Evolutionary conservation across 2,888 invertebrate genomes (phyloP), one percentile per base, ranked within the genome.

Genomic region (Heliothis peltigera): DNA sequence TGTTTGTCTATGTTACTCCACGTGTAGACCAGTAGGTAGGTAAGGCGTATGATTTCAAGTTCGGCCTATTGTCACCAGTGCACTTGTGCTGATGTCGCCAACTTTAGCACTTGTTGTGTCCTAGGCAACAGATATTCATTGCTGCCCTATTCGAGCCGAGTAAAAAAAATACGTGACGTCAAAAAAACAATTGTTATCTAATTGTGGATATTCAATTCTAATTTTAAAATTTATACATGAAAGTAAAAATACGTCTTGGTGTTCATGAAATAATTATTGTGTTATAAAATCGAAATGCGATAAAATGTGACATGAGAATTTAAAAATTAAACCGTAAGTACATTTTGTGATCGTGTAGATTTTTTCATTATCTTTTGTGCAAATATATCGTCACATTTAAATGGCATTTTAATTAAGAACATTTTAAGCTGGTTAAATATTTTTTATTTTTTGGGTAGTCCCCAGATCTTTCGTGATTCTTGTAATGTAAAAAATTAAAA

Each of bases 21-120:
- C 88, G 88, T 89, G 89, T 84, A 84, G 70, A 28, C 35, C 22
- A 52, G 74, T 78, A 81, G 75, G 75, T 53, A 47, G 35, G 12
- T 35, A 35, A 35, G 35, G 35, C 86, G 79, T 88, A 83, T 82
- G 64, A 81, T 88, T 87, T 84, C 86, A 85, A 80, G 62, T 69
- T 63, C 63, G 55, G 55, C 28, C 75, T 63, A 77, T 77, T 80
- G 73, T 82, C 78, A 67, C 56, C 49, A 76, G 63, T 65, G 62
- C 62, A 63, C 59, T 68, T 48, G 35, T 42, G 55, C 55, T 53
- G 25, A 54, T 63, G 51, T 15, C n/a, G 43, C 25, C 48, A 25
- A 56, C 42, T 28, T 58, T 52, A 53, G 55, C 57, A 53, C 22
- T 18, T 44, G 28, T 39, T 55, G 21, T 48, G 70, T 57, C 63